Percentiles rank a stretch among this genome's conserved stretches.
Evolutionary conservation across 92 coral and sea anemone species (phyloP).

Genomic region (Pocillopora meandrina): DNA sequence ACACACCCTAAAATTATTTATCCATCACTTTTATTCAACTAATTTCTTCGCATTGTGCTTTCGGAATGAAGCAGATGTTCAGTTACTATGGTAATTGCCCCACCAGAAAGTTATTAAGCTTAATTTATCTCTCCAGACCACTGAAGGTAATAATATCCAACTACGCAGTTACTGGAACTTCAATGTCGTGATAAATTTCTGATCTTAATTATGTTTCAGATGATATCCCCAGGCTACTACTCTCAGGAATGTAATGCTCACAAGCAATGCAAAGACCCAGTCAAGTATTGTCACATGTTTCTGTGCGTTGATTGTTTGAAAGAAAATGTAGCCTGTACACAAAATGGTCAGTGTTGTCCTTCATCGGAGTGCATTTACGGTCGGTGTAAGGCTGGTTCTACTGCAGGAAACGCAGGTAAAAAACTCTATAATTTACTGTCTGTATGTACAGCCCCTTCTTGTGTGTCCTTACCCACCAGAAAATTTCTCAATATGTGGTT

Average conservation of each 20-base stretch:
- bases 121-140: no score
- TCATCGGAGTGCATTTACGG: conserved; percentile 97
- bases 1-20: no score
- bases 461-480: no score
- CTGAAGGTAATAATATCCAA: no score
- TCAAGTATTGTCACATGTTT: conserved; percentile 97
- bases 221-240: conserved; percentile 95
- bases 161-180: no score
- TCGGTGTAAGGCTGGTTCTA: conserved; percentile 95
- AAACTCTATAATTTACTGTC: background rate
- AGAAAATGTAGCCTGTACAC: conserved; percentile 99
- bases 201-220: conserved; percentile 29
- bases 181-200: background rate
- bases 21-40: no score
- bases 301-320: conserved; percentile 96
- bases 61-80: no score
- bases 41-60: no score
- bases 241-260: conserved; percentile 99
- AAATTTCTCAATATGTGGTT: no score
- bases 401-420: conserved; percentile 78
- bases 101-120: no score
- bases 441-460: no score
- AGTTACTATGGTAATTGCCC: no score
- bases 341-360: conserved; percentile 99
- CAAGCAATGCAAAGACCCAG: conserved; percentile 81